Conservation (phyloP, 2,113 vertebrate genomes). For the Rafetus swinhoei region DNA sequence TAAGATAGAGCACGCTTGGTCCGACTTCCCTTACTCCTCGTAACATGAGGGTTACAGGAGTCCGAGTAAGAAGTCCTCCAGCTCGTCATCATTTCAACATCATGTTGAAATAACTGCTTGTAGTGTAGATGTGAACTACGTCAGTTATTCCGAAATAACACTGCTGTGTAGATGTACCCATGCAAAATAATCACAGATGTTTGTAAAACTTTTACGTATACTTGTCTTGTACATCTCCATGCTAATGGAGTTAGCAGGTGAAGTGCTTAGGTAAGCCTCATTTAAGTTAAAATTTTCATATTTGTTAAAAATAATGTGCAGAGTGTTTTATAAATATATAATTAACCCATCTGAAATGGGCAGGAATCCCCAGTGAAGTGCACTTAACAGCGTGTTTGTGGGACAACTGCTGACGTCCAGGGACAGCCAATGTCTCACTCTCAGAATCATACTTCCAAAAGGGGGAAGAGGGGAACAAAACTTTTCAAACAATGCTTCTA, state of each 20-base stretch:
- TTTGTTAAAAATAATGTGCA: background rate
- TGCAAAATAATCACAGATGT: background rate
- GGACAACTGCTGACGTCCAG: background rate
- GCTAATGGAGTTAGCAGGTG: background rate
- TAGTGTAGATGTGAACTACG: too few species aligned
- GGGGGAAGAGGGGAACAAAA: background rate
- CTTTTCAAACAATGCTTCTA: background rate
- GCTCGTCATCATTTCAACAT: too few species aligned
- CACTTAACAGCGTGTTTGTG: background rate
- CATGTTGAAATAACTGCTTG: too few species aligned
- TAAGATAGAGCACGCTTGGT: too few species aligned
- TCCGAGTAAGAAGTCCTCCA: too few species aligned
- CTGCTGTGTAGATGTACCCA: too few species aligned
- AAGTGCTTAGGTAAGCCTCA: background rate
- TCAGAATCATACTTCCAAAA: rapidly evolving
- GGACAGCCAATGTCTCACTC: background rate
- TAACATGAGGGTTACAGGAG: too few species aligned
- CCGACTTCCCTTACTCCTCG: too few species aligned
- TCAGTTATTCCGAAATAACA: too few species aligned
- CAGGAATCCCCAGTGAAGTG: background rate
- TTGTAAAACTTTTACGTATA: background rate
- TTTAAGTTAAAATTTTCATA: background rate
- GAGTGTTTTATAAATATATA: background rate
- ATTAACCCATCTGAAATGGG: rapidly evolving
- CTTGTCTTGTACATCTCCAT: background rate